These are phyloP conservation scores for Dastarcus helophoroides DNA, from an alignment of 2,888 invertebrate genomes.

Conservation along the genomic window DNA sequence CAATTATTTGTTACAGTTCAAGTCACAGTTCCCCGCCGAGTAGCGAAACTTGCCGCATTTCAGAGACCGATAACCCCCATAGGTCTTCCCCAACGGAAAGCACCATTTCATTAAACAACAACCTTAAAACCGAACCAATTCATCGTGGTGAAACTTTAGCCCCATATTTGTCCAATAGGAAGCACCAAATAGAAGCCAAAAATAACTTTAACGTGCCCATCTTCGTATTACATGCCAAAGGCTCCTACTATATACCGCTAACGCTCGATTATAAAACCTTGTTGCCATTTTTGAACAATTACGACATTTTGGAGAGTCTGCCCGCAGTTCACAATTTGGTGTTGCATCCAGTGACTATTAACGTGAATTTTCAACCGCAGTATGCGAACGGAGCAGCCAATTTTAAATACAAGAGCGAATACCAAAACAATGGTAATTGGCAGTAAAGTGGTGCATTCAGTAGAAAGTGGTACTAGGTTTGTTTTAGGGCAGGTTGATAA, in stretches of 20 bases:
- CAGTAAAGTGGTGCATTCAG: too few species aligned
- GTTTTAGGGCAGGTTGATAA: too few species aligned
- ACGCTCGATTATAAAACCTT: slow-evolving; percentile 65
- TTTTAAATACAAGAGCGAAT: slow-evolving; percentile 20
- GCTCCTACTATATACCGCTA: slow-evolving; percentile 79
- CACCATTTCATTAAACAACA: slow-evolving; percentile 20
- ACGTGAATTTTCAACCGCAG: slow-evolving; percentile 59
- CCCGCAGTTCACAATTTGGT: slow-evolving; percentile 47
- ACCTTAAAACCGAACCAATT: slow-evolving; percentile 18
- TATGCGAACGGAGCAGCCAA: slow-evolving; percentile 10
- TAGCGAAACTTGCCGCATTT: slow-evolving; percentile 30
- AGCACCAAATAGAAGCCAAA: slow-evolving; percentile 18
- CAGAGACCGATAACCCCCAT: slow-evolving; percentile 26
- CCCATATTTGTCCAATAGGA: slow-evolving; percentile 17
- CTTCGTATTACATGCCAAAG: slow-evolving; percentile 82
- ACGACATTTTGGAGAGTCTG: slow-evolving; percentile 45
- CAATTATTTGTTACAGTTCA: slow-evolving; percentile 22
- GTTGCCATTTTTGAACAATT: slow-evolving; percentile 53
- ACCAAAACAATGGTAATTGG: too few species aligned
- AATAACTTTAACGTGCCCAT: slow-evolving; percentile 60
- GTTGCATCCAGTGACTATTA: slow-evolving; percentile 79
- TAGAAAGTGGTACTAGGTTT: too few species aligned
- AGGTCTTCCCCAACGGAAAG: slow-evolving; percentile 27
- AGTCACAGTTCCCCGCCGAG: slow-evolving; percentile 33
- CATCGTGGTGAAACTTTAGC: slow-evolving; percentile 16